These are phyloP conservation scores for Molothrus aeneus DNA, from an alignment of 2,797 vertebrate species.

Conservation along the genomic window DNA sequence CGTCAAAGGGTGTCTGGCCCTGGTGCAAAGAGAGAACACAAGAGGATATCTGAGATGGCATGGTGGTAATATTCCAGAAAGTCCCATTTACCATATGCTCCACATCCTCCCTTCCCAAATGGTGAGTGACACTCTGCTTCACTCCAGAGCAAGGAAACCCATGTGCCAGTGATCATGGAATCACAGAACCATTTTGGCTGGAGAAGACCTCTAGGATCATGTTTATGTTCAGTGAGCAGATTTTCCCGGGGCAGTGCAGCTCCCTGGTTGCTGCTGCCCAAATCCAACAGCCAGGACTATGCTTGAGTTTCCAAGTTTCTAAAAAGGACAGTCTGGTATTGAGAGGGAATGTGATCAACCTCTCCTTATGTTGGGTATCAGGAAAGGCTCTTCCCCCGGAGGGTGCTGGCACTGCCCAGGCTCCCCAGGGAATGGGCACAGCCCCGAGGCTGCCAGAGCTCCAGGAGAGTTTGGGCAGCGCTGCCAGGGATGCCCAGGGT, in stretches of 20 bases:
- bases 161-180: background rate
- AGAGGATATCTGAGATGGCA: background rate
- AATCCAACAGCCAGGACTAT: background rate
- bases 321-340: background rate
- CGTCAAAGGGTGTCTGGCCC: constrained; percentile 81
- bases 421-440: background rate
- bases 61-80: background rate
- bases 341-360: background rate
- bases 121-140: background rate
- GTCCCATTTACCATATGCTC: background rate
- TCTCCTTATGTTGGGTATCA: accelerated
- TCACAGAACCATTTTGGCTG: background rate
- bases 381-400: background rate
- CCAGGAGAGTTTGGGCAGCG: accelerated
- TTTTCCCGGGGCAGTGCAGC: background rate
- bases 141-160: background rate
- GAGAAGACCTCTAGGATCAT: background rate
- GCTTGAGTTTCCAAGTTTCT: background rate
- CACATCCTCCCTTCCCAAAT: background rate
- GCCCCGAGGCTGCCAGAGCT: background rate
- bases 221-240: background rate
- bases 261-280: background rate
- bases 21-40: constrained; percentile 10
- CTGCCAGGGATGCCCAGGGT: accelerated
- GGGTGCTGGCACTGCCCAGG: background rate